These are phyloP conservation scores for Heliocidaris tuberculata DNA, from an alignment of 35 echinoderm and acorn worm genomes.

Conservation along the genomic window DNA sequence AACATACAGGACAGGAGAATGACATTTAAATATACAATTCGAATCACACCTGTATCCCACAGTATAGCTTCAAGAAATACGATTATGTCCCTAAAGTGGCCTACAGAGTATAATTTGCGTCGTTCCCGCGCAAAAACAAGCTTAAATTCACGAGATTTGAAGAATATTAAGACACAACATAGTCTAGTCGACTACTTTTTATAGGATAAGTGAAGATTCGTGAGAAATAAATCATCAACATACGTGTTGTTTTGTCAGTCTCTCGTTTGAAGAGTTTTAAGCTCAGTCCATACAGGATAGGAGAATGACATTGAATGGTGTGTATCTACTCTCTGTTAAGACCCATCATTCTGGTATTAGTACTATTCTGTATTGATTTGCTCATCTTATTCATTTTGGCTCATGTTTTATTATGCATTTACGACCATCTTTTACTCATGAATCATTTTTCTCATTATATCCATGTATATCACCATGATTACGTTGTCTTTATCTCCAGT, in stretches of 20 bases:
- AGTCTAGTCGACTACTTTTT: neutral
- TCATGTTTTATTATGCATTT: no score
- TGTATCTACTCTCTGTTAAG: no score
- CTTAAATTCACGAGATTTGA: constrained; percentile 17
- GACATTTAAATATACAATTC: neutral
- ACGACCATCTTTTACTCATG: no score
- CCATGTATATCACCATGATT: no score
- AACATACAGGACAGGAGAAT: neutral
- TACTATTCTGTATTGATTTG: no score
- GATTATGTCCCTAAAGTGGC: constrained; percentile 10
- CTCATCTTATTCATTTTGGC: no score
- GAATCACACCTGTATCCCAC: neutral
- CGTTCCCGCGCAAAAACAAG: neutral
- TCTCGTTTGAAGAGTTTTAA: no score
- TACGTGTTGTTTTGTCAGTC: neutral
- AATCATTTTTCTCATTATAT: no score
- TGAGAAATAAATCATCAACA: neutral
- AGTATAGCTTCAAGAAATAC: constrained; percentile 18
- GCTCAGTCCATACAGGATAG: no score
- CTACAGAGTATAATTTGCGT: constrained; percentile 6
- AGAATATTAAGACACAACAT: constrained; percentile 17
- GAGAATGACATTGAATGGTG: no score
- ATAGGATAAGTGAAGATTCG: neutral
- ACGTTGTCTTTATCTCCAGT: no score
- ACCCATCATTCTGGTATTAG: no score